Base-by-base conservation (phyloP, 1,140 invertebrate genomes). In the Hyles vespertilio region DNA sequence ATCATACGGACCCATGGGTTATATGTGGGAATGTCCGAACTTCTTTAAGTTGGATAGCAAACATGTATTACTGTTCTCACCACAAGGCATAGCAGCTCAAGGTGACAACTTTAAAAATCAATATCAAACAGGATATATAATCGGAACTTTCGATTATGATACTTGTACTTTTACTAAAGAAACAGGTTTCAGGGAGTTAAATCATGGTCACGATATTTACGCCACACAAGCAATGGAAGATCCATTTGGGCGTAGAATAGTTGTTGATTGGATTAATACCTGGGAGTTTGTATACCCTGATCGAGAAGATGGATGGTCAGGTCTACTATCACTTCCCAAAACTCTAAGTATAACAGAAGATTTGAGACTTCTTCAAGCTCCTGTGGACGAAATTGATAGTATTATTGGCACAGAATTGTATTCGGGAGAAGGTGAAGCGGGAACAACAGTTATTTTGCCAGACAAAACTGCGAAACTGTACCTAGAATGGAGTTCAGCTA, bases 191-290 rank as follows among this genome's bases (percentile, higher is more conserved):
- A 62, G 55, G 32, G 88, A 89, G 61, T 63, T 89, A 4, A 85
- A 89, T 66, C 69, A 79, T 44, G 88, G 88, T 3, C 83, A 87
- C 59, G 85, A 89, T 58, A 79, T 84, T 58, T 89, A 89, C 60
- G 88, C 87, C 11, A 82, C 85, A 3, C 88, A 89, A 63, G 81
- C 75, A 34, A 66, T 80, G 45, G 40, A 76, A 22, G 80, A 86
- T 57, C 49, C 67, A 1, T 8, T 55, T 11, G 67, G 70, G 5
- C 62, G 77, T 7, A 73, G 86, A 61, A 61, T 89, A 53, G 59
- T 81, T 5, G 65, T 87, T 52, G 79, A 75, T 51, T 89, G 88
- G 88, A 53, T 80, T 36, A 78, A 81, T 63, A 88, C 88, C 81
- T 89, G 88, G 86, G 79, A 85, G 6, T 57, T 67, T 6, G 58